These are phyloP conservation scores for Anastatus disparis DNA, from an alignment of 1,140 invertebrate species.

Conservation along the genomic window DNA sequence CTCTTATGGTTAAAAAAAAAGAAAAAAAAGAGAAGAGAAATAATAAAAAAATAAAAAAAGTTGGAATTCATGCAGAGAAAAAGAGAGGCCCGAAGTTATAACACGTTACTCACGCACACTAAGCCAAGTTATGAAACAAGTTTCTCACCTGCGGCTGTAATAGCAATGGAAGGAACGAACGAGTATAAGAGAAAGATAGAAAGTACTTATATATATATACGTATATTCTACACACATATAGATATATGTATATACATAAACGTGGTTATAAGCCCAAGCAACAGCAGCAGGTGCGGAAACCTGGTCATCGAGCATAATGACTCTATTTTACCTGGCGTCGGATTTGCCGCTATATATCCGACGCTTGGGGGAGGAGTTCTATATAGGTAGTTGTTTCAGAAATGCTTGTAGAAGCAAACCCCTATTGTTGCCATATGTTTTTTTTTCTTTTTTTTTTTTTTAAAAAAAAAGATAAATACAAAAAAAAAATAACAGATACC, in stretches of 20 bases:
- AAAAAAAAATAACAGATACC: no score
- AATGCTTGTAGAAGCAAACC: no score
- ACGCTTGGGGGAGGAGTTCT: no score
- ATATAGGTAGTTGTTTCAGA: no score
- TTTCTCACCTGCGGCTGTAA: constrained; percentile 32
- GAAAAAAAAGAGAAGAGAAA: background rate
- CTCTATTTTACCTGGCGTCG: constrained; percentile 17
- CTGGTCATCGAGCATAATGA: constrained; percentile 33
- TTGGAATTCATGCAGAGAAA: background rate
- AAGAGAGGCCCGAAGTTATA: constrained; percentile 4
- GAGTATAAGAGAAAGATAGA: background rate
- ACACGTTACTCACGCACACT: background rate
- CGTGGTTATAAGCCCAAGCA: background rate
- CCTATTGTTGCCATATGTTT: no score
- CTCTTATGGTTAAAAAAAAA: no score
- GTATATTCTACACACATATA: no score
- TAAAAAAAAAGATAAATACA: no score
- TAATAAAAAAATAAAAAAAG: background rate
- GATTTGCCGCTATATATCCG: constrained; percentile 11
- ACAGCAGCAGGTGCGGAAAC: constrained; percentile 28
- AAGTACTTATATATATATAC: background rate
- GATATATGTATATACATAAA: background rate
- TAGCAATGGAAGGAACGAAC: background rate
- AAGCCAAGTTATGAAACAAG: constrained; percentile 29
- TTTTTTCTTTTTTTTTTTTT: no score